Base-by-base conservation (phyloP, 2,797 vertebrate species). In the Lycodopsis pacificus region DNA sequence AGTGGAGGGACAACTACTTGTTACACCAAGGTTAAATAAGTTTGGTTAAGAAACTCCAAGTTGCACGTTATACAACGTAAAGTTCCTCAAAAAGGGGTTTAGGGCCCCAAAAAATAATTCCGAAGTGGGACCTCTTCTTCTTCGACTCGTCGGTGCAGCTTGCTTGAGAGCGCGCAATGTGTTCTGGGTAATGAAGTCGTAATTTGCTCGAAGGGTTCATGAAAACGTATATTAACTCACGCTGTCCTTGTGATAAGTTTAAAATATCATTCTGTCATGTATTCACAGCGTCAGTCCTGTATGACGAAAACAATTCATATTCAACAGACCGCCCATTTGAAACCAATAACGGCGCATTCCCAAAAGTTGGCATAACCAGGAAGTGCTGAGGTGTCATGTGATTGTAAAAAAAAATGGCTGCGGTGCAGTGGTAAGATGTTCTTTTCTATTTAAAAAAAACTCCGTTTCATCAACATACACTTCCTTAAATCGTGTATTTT, bases 361-460 rank as follows among this genome's bases (percentile, higher is more conserved):
- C 17, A 2, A 48, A 58, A 44, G 58, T 40, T 3, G 8, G 3
- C 49, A 12, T 44, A 85, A 85, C 79, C 83, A 84, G 91, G 92
- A 94, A 93, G 89, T 87, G 12, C n/a, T 19, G 7, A 20, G 6
- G 36, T 51, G 89, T 95, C 95, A 95, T 71, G 86, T 96, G 95
- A 96, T 38, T 30, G 65, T 17, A 77, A 62, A 78, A 62, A 88
- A 92, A 94, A 81, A 96, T 96, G 95, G 94, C 95, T 83, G 90
- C 93, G 27, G 92, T 95, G 66, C 93, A 95, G 89, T 96, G 95
- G 95, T 96, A 87, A 94, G 95, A 86, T 82, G 56, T 71, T 77
- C 1, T 81, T 89, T 81, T 75, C 70, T 78, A 32, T 40, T 74
- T 11, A 11, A 46, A 68, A 86, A 86, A 69, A 61, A 63, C 8